A percentile compares a stretch with the other conserved stretches of the same genome.
phyloP scores from a whole-genome alignment of 2,888 invertebrate genomes.

The Nomada lathburiana region DNA sequence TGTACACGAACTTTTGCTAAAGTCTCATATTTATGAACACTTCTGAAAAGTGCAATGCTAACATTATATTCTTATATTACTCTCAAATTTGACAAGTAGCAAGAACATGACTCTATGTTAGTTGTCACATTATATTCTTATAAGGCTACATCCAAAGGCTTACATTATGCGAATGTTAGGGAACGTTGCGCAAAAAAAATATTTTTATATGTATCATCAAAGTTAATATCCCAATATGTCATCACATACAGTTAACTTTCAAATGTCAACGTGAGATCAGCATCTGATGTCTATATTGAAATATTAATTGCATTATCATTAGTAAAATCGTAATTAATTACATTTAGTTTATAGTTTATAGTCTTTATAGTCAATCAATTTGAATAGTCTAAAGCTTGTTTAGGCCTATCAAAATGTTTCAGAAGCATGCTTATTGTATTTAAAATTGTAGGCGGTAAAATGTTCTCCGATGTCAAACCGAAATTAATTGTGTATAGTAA shows the following conservation, averaged over 20 bases:
- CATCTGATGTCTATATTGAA: constrained; percentile 69
- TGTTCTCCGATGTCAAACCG: constrained; percentile 25
- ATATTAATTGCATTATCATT: constrained; percentile 63
- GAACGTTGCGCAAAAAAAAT: constrained; percentile 63
- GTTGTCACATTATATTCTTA: constrained; percentile 62
- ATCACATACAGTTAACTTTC: constrained; percentile 72
- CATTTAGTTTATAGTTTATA: constrained; percentile 52
- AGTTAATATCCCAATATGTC: constrained; percentile 65
- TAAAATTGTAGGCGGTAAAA: constrained; percentile 45
- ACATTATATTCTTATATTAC: constrained; percentile 48
- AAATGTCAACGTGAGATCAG: constrained; percentile 75
- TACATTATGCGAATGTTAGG: constrained; percentile 60
- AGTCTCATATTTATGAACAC: constrained; percentile 40
- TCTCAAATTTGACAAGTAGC: constrained; percentile 51
- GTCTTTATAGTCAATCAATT: constrained; percentile 57
- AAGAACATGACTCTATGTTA: constrained; percentile 56
- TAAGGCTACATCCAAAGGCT: constrained; percentile 59
- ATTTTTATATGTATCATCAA: constrained; percentile 56
- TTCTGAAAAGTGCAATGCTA: constrained; percentile 56
- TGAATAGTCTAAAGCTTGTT: constrained; percentile 61
- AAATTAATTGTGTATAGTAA: constrained; percentile 26
- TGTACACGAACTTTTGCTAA: constrained; percentile 36
- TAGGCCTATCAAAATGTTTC: constrained; percentile 55
- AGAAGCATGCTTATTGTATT: constrained; percentile 50
- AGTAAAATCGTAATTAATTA: constrained; percentile 64